Evolutionary conservation across 1,140 invertebrate genomes (phyloP), one percentile per base, ranked within the genome.

Genomic region (Tyrophagus putrescentiae): DNA sequence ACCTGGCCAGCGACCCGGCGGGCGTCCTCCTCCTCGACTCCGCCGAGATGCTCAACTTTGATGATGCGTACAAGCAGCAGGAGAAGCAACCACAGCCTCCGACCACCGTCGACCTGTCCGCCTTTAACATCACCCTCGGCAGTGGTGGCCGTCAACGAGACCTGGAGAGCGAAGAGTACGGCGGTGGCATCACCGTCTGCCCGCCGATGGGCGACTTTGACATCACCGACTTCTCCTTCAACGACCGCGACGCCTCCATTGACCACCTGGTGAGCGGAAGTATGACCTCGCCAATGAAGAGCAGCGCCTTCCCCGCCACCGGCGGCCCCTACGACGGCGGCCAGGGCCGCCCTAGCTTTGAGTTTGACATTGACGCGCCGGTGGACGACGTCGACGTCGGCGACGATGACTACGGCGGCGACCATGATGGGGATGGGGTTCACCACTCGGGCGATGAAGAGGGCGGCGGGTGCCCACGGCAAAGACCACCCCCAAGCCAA

Each of bases 371-470:
- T 23, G 29, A 61, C 23, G 33, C 16, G 2, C 34, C 56, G 1
- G 53, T 62, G n/a, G 58, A 57, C 11, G 53, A 42, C 25, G 21
- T 39, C 33, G 53, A 61, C 27, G 31, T 50, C 32, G 25, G 5
- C 16, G 32, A 13, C 67, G 32, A 44, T 45, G 39, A 63, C 44
- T 48, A 4, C 34, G 21, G 32, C 29, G 2, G 18, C 2, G 52
- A 54, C 4, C 3, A 18, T 2, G 52, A 75, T 71, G 72, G 73
- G 27, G 70, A 67, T 9, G 72, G 71, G 23, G 72, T 73, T 25
- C 56, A 62, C 42, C 25, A 28, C 13, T 36, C 53, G 16, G 45
- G 27, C 27, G 32, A 39, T 36, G 29, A 41, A 4, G 13, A 54
- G 21, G 21, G 27, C n/a, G 50, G 16, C 4, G 1, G 9, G 6